Conservation (phyloP, 1,140 invertebrate species). For the Hylyphantes graminicola region DNA sequence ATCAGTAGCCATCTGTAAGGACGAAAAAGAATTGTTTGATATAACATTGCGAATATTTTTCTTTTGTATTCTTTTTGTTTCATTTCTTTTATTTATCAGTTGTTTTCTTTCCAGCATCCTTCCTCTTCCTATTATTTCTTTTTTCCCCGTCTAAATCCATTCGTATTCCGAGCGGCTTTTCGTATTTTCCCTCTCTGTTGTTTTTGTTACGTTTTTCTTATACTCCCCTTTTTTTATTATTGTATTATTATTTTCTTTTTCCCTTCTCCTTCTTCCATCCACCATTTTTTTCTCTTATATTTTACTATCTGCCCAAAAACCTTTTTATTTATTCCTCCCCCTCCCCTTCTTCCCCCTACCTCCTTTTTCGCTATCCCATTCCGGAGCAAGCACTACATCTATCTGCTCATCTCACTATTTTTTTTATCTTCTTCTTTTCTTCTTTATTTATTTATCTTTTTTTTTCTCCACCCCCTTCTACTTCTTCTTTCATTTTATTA, state of each 20-base stretch:
- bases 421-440: slow-evolving; percentile 15
- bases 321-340: slow-evolving; percentile 25
- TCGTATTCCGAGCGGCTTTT: slow-evolving; percentile 53
- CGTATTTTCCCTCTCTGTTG: slow-evolving; percentile 51
- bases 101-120: slow-evolving; percentile 48
- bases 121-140: slow-evolving; percentile 47
- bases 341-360: neutral
- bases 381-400: slow-evolving; percentile 53
- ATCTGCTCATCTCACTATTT: slow-evolving; percentile 44
- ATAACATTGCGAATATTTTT: slow-evolving; percentile 49
- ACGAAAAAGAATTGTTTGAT: slow-evolving; percentile 59
- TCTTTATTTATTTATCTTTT: slow-evolving; percentile 3
- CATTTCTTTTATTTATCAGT: slow-evolving; percentile 39
- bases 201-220: slow-evolving; percentile 51
- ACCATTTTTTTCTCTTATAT: neutral
- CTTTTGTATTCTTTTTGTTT: slow-evolving; percentile 24
- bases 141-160: slow-evolving; percentile 57
- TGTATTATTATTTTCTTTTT: too few species aligned
- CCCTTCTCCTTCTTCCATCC: neutral
- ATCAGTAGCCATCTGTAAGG: slow-evolving; percentile 60
- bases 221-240: slow-evolving; percentile 12
- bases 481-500: slow-evolving; percentile 52
- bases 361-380: slow-evolving; percentile 8
- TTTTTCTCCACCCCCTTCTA: slow-evolving; percentile 32
- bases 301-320: slow-evolving; percentile 8